phyloP scores from a whole-genome alignment of 2,113 vertebrate genomes.

The Coryphaenoides rupestris region DNA sequence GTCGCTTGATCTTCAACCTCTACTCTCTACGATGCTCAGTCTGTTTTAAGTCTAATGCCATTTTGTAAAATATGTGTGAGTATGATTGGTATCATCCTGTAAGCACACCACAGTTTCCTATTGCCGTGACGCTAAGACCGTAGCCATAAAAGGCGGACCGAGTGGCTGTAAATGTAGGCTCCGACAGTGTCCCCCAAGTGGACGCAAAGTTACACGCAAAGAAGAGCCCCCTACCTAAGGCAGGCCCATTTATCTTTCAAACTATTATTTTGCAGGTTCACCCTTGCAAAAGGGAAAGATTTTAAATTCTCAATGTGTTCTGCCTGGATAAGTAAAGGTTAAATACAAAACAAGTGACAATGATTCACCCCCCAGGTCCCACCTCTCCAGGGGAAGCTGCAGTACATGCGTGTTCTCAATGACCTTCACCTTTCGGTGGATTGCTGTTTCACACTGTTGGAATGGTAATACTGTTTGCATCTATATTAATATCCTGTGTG shows the following conservation, averaged over 20 bases:
- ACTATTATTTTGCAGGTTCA: too few relatives aligned
- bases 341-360: too few relatives aligned
- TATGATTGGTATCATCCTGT: conserved; percentile 16
- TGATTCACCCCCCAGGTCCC: conserved; percentile 75
- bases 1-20: too few relatives aligned
- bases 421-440: conserved; percentile 94
- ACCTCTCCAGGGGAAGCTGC: conserved; percentile 92
- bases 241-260: conserved; percentile 10
- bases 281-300: too few relatives aligned
- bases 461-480: conserved; percentile 76
- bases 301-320: too few relatives aligned
- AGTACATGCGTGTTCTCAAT: conserved; percentile 94
- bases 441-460: conserved; percentile 95
- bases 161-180: conserved; percentile 17
- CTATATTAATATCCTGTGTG: neutral
- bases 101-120: conserved; percentile 14
- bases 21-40: too few relatives aligned
- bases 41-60: too few relatives aligned
- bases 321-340: too few relatives aligned
- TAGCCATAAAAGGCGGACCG: conserved; percentile 21
- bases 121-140: conserved; percentile 11
- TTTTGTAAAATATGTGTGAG: conserved; percentile 2
- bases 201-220: conserved; percentile 2
- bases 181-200: conserved; percentile 61
- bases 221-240: conserved; percentile 23